phyloP scores from a whole-genome alignment of 2,888 invertebrate species.

The Pogonocherus hispidulus region DNA sequence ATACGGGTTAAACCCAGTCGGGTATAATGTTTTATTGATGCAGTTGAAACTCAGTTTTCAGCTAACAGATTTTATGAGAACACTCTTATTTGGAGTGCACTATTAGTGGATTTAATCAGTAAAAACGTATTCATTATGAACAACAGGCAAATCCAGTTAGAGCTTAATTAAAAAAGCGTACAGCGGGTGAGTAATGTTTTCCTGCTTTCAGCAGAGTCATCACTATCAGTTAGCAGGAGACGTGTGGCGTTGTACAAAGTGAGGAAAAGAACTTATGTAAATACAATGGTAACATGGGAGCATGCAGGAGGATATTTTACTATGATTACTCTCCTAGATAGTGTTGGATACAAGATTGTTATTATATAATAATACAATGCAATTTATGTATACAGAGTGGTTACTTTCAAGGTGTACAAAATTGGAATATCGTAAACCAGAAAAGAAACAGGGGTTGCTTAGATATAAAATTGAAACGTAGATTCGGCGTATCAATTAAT shows the following conservation, averaged over 20 bases:
- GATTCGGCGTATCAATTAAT: too few species aligned
- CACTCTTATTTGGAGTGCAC: conserved; percentile 6
- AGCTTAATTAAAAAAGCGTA: conserved; percentile 20
- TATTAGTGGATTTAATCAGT: conserved; percentile 4
- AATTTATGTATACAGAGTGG: too few species aligned
- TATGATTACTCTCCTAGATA: too few species aligned
- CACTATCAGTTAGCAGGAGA: conserved; percentile 17
- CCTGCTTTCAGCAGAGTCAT: conserved; percentile 21
- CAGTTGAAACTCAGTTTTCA: background rate
- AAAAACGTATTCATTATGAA: conserved; percentile 20
- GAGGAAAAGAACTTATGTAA: conserved; percentile 29
- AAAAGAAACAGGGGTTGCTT: too few species aligned
- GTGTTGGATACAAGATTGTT: too few species aligned
- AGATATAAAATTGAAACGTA: too few species aligned
- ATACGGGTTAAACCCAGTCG: too few species aligned
- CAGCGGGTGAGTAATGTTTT: conserved; percentile 11
- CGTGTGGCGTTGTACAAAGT: background rate
- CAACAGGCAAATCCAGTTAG: conserved; percentile 28
- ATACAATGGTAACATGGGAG: background rate
- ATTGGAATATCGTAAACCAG: too few species aligned
- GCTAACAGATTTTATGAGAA: background rate
- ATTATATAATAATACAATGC: too few species aligned
- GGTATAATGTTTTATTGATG: too few species aligned
- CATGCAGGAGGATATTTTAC: background rate
- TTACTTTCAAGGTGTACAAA: too few species aligned